Base-by-base conservation (phyloP, 2,113 vertebrate genomes). In the Falco punctatus region DNA sequence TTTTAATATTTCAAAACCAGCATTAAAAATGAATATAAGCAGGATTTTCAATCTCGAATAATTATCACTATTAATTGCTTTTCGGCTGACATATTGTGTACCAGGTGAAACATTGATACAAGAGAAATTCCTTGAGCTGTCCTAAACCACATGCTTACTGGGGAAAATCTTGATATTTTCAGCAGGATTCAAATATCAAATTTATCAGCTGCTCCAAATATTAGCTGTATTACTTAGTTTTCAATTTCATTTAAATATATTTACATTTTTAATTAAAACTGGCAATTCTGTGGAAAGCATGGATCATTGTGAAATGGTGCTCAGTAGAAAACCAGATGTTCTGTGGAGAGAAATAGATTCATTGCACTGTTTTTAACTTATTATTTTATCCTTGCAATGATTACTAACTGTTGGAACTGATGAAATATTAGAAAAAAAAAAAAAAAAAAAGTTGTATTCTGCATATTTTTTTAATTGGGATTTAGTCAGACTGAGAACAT, bases 1-100 rank as follows among this genome's bases (percentile, higher is more conserved):
- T 92, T 94, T 97, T 73, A 97, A 96, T 97, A 96, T 96, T 97
- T 96, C 20, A 97, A 94, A 93, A 35, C 67, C 71, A 67, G 48
- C 59, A 95, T 97, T 94, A 97, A 96, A 92, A 92, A 94, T 81
- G 7, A 88, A 97, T 97, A 81, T 33, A 75, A 65, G 58, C 57
- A 94, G 86, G 96, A 90, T 75, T 91, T 94, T 94, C 91, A 65
- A 54, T 94, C 77, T 85, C 10, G 13, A 72, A 81, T 96, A 96
- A 96, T 96, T 95, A 97, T 91, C 86, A 85, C 58, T 89, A 87
- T 73, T 92, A 94, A 95, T 95, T 96, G 54, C 30, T 89, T 92
- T 91, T 87, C 78, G 42, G 32, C 54, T 65, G 88, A 55, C 15
- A 61, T 55, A 79, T 61, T 74, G 10, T 61, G 44, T 1, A 1